Evolutionary conservation across 2,113 vertebrate species (phyloP).

Genomic region (Suricata suricatta): DNA sequence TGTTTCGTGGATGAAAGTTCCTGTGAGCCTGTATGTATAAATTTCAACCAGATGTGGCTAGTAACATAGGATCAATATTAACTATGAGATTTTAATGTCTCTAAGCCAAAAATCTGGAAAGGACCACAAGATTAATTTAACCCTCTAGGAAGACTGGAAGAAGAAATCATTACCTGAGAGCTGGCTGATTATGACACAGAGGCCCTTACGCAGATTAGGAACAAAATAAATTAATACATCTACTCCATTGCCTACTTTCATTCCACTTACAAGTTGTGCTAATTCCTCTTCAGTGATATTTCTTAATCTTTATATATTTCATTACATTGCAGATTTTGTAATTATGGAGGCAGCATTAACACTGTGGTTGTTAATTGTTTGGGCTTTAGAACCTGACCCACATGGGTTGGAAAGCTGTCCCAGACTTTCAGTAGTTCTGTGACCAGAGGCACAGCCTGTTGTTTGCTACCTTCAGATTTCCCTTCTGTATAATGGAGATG

Average conservation of each 20-base stretch:
- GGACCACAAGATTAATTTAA: neutral
- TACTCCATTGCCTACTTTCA: neutral
- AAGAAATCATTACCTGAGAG: neutral
- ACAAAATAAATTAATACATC: neutral
- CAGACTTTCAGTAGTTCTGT: neutral
- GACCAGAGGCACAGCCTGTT: neutral
- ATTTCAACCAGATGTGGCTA: neutral
- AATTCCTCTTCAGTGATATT: neutral
- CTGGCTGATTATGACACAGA: neutral
- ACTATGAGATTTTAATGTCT: constrained; percentile 4
- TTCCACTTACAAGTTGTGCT: neutral
- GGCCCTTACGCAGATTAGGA: neutral
- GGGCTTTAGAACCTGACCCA: neutral
- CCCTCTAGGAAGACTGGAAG: neutral
- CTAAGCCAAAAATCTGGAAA: neutral
- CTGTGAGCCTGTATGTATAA: neutral
- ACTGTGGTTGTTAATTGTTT: neutral
- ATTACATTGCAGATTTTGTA: neutral
- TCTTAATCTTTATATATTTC: neutral
- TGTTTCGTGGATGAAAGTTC: constrained; percentile 4
- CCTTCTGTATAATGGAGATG: neutral
- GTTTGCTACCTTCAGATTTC: neutral
- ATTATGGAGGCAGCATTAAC: neutral
- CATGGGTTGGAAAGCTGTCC: neutral
- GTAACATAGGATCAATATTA: neutral